Percentiles rank a stretch among this genome's conserved stretches.
Evolutionary conservation across 1,140 invertebrate species (phyloP).

Genomic region (Pseudomyrmex dendroicus): DNA sequence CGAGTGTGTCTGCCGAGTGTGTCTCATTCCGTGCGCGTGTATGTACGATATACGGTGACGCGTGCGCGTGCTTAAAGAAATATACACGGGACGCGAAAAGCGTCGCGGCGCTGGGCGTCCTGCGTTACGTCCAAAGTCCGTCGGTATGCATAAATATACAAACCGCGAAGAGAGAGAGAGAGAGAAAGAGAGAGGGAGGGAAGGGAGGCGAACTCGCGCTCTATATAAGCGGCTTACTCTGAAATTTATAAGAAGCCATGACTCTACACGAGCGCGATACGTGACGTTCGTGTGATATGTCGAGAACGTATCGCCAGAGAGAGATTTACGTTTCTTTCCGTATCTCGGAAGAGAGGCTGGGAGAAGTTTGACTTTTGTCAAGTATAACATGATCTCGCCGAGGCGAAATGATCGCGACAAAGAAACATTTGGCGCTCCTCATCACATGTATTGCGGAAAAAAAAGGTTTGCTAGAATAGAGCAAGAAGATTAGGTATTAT

Average conservation of each 20-base stretch:
- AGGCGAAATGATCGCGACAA: neutral
- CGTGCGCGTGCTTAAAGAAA: slow-evolving; percentile 79
- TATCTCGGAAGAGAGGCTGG: slow-evolving; percentile 14
- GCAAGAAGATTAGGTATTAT: too few species aligned
- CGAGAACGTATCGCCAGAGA: slow-evolving; percentile 25
- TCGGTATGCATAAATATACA: slow-evolving; percentile 85
- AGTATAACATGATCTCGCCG: slow-evolving; percentile 18
- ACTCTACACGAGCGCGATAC: slow-evolving; percentile 59
- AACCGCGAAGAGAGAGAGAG: slow-evolving; percentile 32
- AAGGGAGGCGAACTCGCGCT: slow-evolving; percentile 65
- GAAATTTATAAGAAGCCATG: slow-evolving; percentile 74
- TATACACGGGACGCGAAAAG: slow-evolving; percentile 83
- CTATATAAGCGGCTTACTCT: slow-evolving; percentile 68
- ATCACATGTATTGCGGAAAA: too few species aligned
- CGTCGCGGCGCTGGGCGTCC: slow-evolving; percentile 81
- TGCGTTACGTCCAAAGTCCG: slow-evolving; percentile 80
- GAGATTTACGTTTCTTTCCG: slow-evolving; percentile 31
- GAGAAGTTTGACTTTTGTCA: slow-evolving; percentile 31
- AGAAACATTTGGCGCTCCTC: slow-evolving; percentile 13
- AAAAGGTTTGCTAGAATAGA: neutral
- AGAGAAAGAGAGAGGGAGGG: neutral
- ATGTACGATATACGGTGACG: slow-evolving; percentile 49
- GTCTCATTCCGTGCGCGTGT: slow-evolving; percentile 29
- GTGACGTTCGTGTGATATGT: slow-evolving; percentile 56
- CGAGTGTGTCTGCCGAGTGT: slow-evolving; percentile 45